phyloP scores from a whole-genome alignment of 1,140 invertebrate genomes.

The Hyphantria cunea region DNA sequence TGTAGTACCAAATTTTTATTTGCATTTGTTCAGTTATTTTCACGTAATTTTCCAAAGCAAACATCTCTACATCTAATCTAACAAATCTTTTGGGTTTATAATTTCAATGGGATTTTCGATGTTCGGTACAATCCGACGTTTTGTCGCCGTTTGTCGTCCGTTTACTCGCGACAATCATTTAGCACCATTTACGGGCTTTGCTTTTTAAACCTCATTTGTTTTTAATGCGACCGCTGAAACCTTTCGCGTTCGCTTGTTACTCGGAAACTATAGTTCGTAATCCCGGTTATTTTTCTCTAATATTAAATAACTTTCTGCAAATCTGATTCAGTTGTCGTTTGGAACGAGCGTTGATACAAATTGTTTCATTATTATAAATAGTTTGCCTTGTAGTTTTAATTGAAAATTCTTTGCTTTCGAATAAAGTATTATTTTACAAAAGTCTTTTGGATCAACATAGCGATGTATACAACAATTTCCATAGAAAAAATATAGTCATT shows the following conservation, averaged over 20 bases:
- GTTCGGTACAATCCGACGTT: constrained; percentile 8
- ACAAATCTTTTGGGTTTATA: no score
- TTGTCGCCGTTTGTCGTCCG: constrained; percentile 31
- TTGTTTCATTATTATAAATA: constrained; percentile 16
- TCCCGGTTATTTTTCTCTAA: constrained; percentile 47
- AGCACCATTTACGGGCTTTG: constrained; percentile 71
- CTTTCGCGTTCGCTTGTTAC: constrained; percentile 73
- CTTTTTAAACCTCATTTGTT: constrained; percentile 77
- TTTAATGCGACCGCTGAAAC: constrained; percentile 69
- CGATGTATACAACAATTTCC: background rate
- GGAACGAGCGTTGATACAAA: constrained; percentile 5
- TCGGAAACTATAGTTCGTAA: constrained; percentile 53
- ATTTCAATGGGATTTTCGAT: no score
- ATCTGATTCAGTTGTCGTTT: constrained; percentile 20
- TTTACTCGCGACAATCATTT: constrained; percentile 65
- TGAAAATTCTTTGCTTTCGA: background rate
- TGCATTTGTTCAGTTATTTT: no score
- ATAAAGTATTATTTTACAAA: background rate
- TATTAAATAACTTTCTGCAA: constrained; percentile 28
- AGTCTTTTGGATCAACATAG: background rate
- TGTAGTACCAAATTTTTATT: no score
- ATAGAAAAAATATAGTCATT: no score
- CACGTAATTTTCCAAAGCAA: no score
- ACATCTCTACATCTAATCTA: no score
- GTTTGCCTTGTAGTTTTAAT: constrained; percentile 1